Conservation (phyloP, 2,797 vertebrate species). For the Enteromius afrohamiltoni region DNA sequence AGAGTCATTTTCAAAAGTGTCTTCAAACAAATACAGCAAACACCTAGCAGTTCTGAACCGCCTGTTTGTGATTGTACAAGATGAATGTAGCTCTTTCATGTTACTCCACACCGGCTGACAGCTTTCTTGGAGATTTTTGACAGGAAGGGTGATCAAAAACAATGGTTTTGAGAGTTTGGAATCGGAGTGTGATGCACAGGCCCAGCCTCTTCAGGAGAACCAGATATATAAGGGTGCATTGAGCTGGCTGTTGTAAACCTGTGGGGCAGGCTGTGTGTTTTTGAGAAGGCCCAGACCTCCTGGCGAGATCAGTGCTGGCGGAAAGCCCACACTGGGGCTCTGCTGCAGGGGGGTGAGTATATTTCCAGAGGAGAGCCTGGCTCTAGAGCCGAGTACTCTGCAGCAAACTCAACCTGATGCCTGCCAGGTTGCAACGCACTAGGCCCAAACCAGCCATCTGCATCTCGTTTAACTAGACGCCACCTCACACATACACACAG, state of each 20-base stretch:
- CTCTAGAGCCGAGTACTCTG: constrained; percentile 42
- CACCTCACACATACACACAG: constrained; percentile 20
- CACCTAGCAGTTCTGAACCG: constrained; percentile 19
- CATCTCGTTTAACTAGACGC: constrained; percentile 59
- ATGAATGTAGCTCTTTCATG: constrained; percentile 20
- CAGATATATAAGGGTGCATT: not conserved
- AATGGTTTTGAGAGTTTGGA: constrained; percentile 14
- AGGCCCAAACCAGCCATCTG: constrained; percentile 60
- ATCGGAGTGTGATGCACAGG: not conserved
- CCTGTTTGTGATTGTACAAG: constrained; percentile 34
- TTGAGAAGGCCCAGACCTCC: constrained; percentile 57
- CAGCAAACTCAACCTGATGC: constrained; percentile 58
- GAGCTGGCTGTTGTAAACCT: constrained; percentile 35
- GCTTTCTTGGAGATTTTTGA: constrained; percentile 11
- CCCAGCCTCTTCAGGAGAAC: constrained; percentile 22
- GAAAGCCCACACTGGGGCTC: constrained; percentile 37
- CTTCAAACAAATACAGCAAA: constrained; percentile 10
- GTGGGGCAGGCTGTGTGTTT: constrained; percentile 46
- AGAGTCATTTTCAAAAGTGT: not conserved
- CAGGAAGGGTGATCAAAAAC: constrained; percentile 28
- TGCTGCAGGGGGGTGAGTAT: constrained; percentile 49
- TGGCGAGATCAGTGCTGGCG: constrained; percentile 52
- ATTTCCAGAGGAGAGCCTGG: constrained; percentile 44
- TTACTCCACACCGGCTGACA: not conserved
- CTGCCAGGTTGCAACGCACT: constrained; percentile 58